Evolutionary conservation across 2,113 vertebrate species (phyloP), one percentile per base, ranked within the genome.

Genomic region (Piprites chloris): DNA sequence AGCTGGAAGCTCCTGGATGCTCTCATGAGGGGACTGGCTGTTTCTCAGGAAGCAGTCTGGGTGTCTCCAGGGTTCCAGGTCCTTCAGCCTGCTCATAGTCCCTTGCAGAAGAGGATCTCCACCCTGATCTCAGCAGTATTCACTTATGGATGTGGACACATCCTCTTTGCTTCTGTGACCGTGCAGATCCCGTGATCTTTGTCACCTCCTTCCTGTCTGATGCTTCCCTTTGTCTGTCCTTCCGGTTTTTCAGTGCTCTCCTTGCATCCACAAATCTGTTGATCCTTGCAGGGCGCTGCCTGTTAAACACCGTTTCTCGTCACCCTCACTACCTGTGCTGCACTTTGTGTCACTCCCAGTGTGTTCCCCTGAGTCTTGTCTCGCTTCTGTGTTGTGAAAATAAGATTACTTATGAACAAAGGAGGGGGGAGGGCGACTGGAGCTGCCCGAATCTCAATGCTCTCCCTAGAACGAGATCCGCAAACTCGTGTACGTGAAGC

Each of bases 381-480:
- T 74, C 50, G 22, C 44, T 35, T 33, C 23, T 62, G 14, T 41
- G 17, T n/a, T 20, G 14, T 69, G 39, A 22, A 49, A 82, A 56
- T n/a, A 24, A 72, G 14, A 46, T 62, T 30, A 3, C 39, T 69
- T 73, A 9, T 49, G 28, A 30, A 28, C 9, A 47, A 39, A 37
- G 30, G 6, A 37, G 9, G 26, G 30, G 15, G 3, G 39, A 46
- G 15, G 30, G 53, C 66, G 8, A 15, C n/a, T 35, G n/a, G 42
- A 37, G 18, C 50, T 56, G 32, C 37, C 87, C 89, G 81, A 90
- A 68, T 93, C 61, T 5, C 1, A 0, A 11, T 17, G 0, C 39
- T 77, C 92, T 93, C 66, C 80, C 65, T 91, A 99, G 99, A 99
- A 99, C 47, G 99, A 99, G 97, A 98, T 99, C 85, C 98, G 98